Evolutionary conservation across 2,797 vertebrate genomes (phyloP).

Genomic region (Macropus fuliginosus): DNA sequence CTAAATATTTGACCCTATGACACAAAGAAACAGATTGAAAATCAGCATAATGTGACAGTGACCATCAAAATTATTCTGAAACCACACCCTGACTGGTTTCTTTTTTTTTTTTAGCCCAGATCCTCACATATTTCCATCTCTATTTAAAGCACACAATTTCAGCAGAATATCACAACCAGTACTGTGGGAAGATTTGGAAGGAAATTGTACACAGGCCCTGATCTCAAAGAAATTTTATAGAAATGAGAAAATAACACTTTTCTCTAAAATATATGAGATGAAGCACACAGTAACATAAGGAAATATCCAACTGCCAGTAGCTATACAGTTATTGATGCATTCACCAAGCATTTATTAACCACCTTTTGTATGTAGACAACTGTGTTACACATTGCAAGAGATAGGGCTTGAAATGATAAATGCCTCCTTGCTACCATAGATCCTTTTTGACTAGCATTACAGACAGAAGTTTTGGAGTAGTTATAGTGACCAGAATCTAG

Average conservation of each 20-base stretch:
- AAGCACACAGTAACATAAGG: not conserved
- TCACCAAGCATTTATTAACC: not conserved
- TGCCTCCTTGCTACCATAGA: not conserved
- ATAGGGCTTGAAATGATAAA: not conserved
- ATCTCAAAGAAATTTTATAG: not conserved
- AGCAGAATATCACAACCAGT: not conserved
- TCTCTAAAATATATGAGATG: not conserved
- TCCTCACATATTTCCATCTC: not conserved
- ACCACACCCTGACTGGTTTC: not conserved
- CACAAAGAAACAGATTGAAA: not conserved
- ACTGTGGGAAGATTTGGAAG: not conserved
- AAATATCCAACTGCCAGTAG: not conserved
- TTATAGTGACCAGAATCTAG: not conserved
- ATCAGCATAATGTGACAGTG: not conserved
- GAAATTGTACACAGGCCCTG: not conserved
- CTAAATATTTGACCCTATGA: not conserved
- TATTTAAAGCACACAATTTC: not conserved
- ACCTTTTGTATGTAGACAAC: not conserved
- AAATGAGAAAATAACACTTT: not conserved
- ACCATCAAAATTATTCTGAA: not conserved
- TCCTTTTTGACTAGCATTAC: not conserved
- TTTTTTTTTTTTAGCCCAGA: not conserved
- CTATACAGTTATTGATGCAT: not conserved
- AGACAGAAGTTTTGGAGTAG: not conserved
- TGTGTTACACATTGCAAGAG: not conserved